A percentile compares a stretch with the other conserved stretches of the same genome.
These are phyloP conservation scores for Dendrolimus pini DNA, from an alignment of 2,888 invertebrate genomes.

Conservation along the genomic window DNA sequence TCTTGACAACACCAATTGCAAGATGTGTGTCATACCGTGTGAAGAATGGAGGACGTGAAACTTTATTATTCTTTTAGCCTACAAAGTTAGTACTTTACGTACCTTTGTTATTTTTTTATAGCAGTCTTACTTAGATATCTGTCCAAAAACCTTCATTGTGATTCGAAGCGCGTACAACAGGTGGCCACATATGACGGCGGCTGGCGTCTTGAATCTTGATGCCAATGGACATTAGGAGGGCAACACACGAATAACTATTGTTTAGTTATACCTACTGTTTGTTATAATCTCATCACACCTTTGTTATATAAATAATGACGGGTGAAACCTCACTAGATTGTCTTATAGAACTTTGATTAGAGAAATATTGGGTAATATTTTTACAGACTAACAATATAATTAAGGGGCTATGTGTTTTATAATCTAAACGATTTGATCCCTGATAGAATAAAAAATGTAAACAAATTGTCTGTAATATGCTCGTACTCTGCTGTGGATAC, in stretches of 20 bases:
- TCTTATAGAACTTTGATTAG: too few species aligned
- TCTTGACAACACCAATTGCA: too few species aligned
- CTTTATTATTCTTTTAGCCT: neutral
- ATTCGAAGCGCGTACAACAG: constrained; percentile 1
- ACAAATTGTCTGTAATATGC: too few species aligned
- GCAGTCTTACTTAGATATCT: neutral
- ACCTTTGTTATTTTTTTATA: neutral
- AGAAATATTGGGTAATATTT: too few species aligned
- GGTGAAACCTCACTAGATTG: too few species aligned
- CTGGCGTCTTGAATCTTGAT: constrained; percentile 1
- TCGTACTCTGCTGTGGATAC: too few species aligned
- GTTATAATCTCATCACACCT: neutral
- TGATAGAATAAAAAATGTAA: too few species aligned
- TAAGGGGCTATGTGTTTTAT: too few species aligned
- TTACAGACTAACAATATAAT: too few species aligned
- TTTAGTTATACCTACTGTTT: neutral
- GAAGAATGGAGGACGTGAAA: neutral
- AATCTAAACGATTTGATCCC: too few species aligned
- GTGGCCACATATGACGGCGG: constrained; percentile 1
- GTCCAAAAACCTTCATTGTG: neutral
- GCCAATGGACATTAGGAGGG: neutral
- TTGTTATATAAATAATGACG: neutral
- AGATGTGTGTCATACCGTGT: too few species aligned
- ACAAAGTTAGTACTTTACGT: neutral
- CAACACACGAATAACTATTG: neutral